phyloP scores from a whole-genome alignment of 1,140 invertebrate species.

The Pseudomyrmex concolor region DNA sequence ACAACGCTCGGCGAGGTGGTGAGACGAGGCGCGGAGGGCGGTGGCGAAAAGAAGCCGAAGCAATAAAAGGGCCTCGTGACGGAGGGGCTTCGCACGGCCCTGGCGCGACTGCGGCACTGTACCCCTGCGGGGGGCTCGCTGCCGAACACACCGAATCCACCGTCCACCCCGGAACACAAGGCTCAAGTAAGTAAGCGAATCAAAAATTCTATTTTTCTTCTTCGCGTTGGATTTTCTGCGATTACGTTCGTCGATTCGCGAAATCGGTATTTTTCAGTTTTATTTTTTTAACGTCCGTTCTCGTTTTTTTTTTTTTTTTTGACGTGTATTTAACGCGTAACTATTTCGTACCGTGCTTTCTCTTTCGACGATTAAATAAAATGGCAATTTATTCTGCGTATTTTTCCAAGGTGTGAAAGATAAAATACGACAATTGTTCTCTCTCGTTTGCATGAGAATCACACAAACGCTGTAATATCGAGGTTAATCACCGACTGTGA shows the following conservation, averaged over 20 bases:
- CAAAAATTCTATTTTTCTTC: not conserved
- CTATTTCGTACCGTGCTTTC: too few species aligned
- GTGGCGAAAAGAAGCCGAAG: conserved; percentile 59
- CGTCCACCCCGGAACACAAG: conserved; percentile 83
- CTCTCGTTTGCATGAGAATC: too few species aligned
- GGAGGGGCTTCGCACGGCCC: conserved; percentile 85
- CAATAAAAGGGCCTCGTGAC: conserved; percentile 84
- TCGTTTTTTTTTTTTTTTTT: too few species aligned
- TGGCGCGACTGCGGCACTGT: conserved; percentile 85
- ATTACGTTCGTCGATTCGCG: not conserved
- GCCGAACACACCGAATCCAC: conserved; percentile 84
- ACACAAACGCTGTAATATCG: too few species aligned
- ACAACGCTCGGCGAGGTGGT: not conserved
- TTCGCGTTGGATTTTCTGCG: not conserved
- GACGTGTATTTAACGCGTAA: too few species aligned
- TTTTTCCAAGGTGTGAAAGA: too few species aligned
- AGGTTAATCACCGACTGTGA: too few species aligned
- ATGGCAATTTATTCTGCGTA: too few species aligned
- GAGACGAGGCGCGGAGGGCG: conserved; percentile 43
- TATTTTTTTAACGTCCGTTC: not conserved
- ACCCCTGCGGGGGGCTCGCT: conserved; percentile 84
- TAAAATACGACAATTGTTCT: too few species aligned
- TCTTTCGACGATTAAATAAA: too few species aligned
- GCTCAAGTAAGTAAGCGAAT: conserved; percentile 82
- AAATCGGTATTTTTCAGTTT: too few species aligned